phyloP scores from a whole-genome alignment of 1,140 invertebrate species.

The Laodelphax striatellus region DNA sequence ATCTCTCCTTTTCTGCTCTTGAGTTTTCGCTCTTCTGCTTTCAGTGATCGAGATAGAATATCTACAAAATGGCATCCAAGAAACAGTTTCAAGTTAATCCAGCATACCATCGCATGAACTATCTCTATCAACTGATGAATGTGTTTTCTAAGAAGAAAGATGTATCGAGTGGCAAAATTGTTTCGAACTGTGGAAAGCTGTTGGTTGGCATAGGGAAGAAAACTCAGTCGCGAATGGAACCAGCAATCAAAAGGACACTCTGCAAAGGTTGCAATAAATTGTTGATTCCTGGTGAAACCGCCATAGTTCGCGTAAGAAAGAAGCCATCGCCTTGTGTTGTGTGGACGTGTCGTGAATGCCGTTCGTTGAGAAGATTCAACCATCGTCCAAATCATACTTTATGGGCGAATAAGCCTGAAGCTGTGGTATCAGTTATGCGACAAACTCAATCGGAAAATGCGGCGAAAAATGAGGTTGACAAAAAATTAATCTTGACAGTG shows the following conservation, averaged over 20 bases:
- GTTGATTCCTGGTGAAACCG: slow-evolving; percentile 22
- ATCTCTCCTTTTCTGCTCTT: background rate
- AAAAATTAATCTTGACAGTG: too few species aligned
- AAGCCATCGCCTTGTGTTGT: slow-evolving; percentile 18
- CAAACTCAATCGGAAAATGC: too few species aligned
- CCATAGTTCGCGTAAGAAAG: slow-evolving; percentile 19
- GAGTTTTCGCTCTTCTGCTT: background rate
- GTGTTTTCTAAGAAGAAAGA: slow-evolving; percentile 1
- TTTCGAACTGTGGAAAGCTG: slow-evolving; percentile 19
- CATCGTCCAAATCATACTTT: slow-evolving; percentile 4
- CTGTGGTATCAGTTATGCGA: background rate
- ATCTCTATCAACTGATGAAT: slow-evolving; percentile 20
- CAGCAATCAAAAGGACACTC: slow-evolving; percentile 21
- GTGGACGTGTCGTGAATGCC: slow-evolving; percentile 20
- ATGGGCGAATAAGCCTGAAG: slow-evolving; percentile 3
- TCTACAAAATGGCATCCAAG: slow-evolving; percentile 11
- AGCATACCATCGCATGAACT: slow-evolving; percentile 20
- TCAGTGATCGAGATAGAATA: background rate
- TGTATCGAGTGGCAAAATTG: slow-evolving; percentile 1
- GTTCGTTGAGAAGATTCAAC: slow-evolving; percentile 13
- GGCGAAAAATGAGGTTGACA: too few species aligned
- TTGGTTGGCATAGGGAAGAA: slow-evolving; percentile 18
- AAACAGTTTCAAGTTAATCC: slow-evolving; percentile 15
- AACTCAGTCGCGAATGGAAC: slow-evolving; percentile 16
- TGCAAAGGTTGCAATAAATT: slow-evolving; percentile 24